Evolutionary conservation across 2,888 invertebrate genomes (phyloP).

Genomic region (Acleris emargana): DNA sequence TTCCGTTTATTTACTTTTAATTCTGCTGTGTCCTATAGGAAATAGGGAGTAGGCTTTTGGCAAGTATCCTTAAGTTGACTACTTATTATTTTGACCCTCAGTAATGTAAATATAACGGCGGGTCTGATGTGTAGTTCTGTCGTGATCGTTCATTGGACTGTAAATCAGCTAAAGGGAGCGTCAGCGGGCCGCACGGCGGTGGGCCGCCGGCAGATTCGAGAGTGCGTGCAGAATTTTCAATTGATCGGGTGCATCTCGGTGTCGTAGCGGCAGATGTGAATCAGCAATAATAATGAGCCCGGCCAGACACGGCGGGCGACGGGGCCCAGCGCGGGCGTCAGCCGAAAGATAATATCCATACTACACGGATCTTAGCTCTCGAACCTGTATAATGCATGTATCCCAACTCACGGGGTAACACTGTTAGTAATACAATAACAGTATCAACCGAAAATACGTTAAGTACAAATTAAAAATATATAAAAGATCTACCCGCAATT

Average conservation of each 20-base stretch:
- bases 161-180: constrained; percentile 66
- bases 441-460: neutral
- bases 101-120: constrained; percentile 30
- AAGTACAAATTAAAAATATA: neutral
- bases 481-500: constrained; percentile 13
- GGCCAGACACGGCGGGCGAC: constrained; percentile 44
- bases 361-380: neutral
- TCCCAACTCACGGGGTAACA: neutral
- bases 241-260: constrained; percentile 56
- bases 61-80: constrained; percentile 13
- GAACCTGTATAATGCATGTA: constrained; percentile 2
- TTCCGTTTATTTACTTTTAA: constrained; percentile 12
- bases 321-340: constrained; percentile 9
- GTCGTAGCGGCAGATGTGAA: constrained; percentile 43
- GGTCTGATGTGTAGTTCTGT: constrained; percentile 34
- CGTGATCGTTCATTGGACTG: constrained; percentile 52
- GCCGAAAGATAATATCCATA: constrained; percentile 1
- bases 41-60: constrained; percentile 25
- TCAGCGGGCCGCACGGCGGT: constrained; percentile 52
- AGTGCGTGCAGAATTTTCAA: constrained; percentile 70
- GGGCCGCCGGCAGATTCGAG: constrained; percentile 52
- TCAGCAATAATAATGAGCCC: constrained; percentile 71
- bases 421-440: neutral
- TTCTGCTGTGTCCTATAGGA: constrained; percentile 12
- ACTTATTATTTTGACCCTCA: constrained; percentile 13